Evolutionary conservation across 1,140 invertebrate genomes (phyloP), one percentile per base, ranked within the genome.

Genomic region (Penaeus chinensis): DNA sequence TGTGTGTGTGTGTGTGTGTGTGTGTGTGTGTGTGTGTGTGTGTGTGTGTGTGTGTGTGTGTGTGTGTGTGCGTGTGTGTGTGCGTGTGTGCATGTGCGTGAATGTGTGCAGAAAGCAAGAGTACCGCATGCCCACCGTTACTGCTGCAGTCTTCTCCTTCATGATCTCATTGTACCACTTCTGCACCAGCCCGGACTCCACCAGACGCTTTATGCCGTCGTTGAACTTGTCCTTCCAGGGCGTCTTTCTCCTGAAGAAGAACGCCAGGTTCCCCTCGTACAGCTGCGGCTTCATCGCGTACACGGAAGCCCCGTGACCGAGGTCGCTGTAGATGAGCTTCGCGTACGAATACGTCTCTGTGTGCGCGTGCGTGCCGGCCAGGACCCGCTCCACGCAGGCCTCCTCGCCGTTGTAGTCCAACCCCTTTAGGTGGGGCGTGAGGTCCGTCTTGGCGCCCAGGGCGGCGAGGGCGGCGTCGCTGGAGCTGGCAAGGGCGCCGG

Each of bases 381-480:
- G 24, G 71, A 74, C 71, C 27, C 16, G 24, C 27, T 27, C 22
- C 13, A 32, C 42, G 71, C 71, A 74, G 71, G 24, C 24, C n/a
- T 74, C 71, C 71, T 74, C 71, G 71, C 71, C 71, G 27, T n/a
- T 74, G 71, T 74, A 74, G 24, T 19, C 27, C 27, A 74, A 24
- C 7, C 1, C 27, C n/a, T 16, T 3, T 4, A 74, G 27, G n/a
- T 19, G 16, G 10, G 71, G 71, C 71, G 27, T 24, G 16, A 74
- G 20, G 71, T 74, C 71, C 27, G 42, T 74, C 19, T 74, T 74
- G 71, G 71, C 71, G 16, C 71, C 71, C 5, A 74, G 71, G 71
- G 71, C 71, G 24, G 71, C 27, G 18, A 37, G n/a, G 10, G 71
- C 42, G 7, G 24, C 24, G 24, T 74, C 71, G 18, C 27, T 74